Evolutionary conservation across 2,888 invertebrate genomes (phyloP).

Genomic region (Limnephilus rhombicus): DNA sequence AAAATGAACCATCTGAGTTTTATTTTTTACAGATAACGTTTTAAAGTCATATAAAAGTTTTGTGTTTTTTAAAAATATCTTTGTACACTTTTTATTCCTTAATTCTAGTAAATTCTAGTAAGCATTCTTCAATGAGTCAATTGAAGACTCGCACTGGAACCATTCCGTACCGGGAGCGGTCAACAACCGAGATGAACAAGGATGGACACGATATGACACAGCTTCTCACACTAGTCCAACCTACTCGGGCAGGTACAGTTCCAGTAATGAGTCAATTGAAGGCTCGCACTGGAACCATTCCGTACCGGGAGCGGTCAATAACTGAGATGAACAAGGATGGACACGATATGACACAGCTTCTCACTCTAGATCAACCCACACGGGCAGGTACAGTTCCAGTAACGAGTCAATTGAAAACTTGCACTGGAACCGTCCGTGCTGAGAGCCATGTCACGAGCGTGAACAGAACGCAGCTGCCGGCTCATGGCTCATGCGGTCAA

Average conservation of each 20-base stretch:
- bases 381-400: conserved; percentile 56
- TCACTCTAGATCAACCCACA: neutral
- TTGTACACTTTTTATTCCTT: conserved; percentile 66
- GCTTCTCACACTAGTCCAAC: neutral
- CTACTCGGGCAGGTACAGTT: conserved; percentile 43
- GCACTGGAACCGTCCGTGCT: neutral
- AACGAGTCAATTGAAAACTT: conserved; percentile 49
- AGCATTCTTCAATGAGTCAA: conserved; percentile 61
- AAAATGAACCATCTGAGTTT: conserved; percentile 41
- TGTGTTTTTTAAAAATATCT: conserved; percentile 66
- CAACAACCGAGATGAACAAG: neutral
- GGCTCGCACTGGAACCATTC: conserved; percentile 33
- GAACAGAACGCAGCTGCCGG: too few relatives aligned
- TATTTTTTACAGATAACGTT: conserved; percentile 41
- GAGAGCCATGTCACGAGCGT: neutral
- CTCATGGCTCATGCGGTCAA: neutral
- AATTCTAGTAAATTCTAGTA: conserved; percentile 65
- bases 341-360: neutral
- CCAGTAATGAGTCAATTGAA: conserved; percentile 55
- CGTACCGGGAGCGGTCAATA: conserved; percentile 7
- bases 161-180: conserved; percentile 2
- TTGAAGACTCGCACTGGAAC: conserved; percentile 46
- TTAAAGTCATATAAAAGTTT: conserved; percentile 63
- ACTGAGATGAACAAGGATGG: neutral
- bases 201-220: neutral